Evolutionary conservation across 2,113 vertebrate genomes (phyloP).

Genomic region (Mungos mungo): DNA sequence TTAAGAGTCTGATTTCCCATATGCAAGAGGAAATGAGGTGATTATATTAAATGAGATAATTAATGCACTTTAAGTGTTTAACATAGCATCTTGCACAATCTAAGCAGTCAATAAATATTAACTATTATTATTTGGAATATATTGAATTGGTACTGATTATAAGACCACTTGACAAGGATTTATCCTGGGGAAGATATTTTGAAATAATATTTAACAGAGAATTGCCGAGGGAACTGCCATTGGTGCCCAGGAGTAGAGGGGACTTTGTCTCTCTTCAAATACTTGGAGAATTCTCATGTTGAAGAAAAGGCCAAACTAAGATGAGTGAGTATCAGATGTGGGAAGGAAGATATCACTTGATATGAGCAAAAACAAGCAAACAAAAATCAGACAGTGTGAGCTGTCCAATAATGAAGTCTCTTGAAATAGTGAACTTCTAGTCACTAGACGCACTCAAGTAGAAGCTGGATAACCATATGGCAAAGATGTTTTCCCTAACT

Average conservation of each 20-base stretch:
- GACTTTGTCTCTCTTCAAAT: neutral
- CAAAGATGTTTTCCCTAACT: neutral
- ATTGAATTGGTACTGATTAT: constrained; percentile 12
- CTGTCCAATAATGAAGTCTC: neutral
- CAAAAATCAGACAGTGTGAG: neutral
- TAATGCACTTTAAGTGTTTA: neutral
- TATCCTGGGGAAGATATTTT: neutral
- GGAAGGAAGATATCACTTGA: neutral
- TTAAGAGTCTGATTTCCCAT: constrained; percentile 35
- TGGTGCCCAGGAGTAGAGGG: neutral
- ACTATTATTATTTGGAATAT: neutral
- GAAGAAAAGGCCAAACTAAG: neutral
- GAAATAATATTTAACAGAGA: constrained; percentile 19
- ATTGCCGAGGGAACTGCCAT: neutral
- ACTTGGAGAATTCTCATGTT: neutral
- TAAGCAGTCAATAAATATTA: neutral
- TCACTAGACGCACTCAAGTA: neutral
- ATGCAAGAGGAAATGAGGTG: constrained; percentile 31
- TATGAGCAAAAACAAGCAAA: neutral
- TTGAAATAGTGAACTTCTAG: neutral
- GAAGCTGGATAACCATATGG: neutral
- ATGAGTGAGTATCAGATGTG: neutral
- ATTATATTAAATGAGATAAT: constrained; percentile 40
- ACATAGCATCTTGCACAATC: neutral
- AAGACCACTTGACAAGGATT: neutral